Percentiles rank a stretch among this genome's conserved stretches.
Conservation (phyloP, 2,888 invertebrate species). For the Tachina grossa region DNA sequence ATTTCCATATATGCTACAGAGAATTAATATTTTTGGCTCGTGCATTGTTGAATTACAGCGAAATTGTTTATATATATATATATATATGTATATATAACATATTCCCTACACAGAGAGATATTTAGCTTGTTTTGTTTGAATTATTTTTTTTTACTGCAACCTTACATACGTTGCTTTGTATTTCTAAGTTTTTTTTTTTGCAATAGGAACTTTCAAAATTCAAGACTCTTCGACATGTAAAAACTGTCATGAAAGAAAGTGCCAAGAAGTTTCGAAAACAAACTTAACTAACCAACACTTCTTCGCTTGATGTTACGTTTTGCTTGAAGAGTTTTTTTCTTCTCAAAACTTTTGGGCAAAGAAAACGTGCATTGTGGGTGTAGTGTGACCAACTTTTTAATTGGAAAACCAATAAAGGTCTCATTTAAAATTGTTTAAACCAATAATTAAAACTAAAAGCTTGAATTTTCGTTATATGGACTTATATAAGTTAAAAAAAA, state of each 20-base stretch:
- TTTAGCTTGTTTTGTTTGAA: too few relatives aligned
- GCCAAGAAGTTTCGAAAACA: constrained; percentile 51
- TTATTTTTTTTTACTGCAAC: too few relatives aligned
- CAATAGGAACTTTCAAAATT: constrained; percentile 57
- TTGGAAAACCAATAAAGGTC: background rate
- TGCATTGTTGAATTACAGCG: too few relatives aligned
- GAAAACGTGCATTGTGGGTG: background rate
- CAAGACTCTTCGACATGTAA: constrained; percentile 64
- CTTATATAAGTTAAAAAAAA: too few relatives aligned
- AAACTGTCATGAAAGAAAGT: constrained; percentile 7
- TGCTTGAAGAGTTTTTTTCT: constrained; percentile 4
- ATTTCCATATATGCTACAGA: too few relatives aligned
- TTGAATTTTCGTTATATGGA: too few relatives aligned
- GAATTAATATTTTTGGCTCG: too few relatives aligned
- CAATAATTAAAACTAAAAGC: background rate
- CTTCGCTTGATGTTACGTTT: constrained; percentile 47
- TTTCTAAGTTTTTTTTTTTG: background rate
- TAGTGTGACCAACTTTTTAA: constrained; percentile 19
- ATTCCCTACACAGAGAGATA: too few relatives aligned
- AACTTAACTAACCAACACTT: constrained; percentile 69
- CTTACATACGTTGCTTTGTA: too few relatives aligned
- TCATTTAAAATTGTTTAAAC: background rate
- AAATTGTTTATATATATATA: too few relatives aligned
- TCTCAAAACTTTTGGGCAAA: background rate
- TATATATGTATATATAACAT: too few relatives aligned